Evolutionary conservation across 92 coral and sea anemone species (phyloP), one percentile per base, ranked within the genome.

Genomic region (Zoanthus solanderi): DNA sequence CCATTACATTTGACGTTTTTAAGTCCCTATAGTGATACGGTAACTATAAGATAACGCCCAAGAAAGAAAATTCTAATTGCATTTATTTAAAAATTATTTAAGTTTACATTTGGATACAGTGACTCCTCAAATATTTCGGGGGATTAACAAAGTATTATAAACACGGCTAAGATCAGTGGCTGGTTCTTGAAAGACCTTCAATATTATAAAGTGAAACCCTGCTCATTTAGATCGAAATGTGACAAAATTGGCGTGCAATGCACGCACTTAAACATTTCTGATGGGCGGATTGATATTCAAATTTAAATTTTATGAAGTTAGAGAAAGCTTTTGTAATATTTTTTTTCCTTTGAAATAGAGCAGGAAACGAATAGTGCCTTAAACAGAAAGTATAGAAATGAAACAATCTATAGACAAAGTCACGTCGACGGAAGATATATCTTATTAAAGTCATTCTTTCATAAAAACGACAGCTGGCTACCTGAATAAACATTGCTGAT

Each of bases 81-180:
- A 81, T 66, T 81, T 81, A 66, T 81, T 81, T 81, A 81, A 81
- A 67, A 81, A 81, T 81, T 81, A 81, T 81, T 81, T 81, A 81
- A 81, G 85, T 67, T 67, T 66, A 81, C 85, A 81, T 66, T 81
- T 81, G 85, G 85, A 81, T 65, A 81, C 85, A 81, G 75, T 31
- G 85, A 29, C 56, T 47, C 46, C 65, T 60, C 65, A 67, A 80
- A 47, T 47, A 81, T 56, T 45, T 67, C 29, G 30, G 31, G 75
- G 60, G 74, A 46, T 81, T 81, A 32, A 53, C 65, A 14, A 57
- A 63, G 28, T 63, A n/a, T 23, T 17, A 30, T 11, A 58, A 79
- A 14, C 72, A 42, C 13, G 31, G 58, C 34, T 79, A 14, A 61
- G 57, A 3, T 18, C 57, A 63, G 69, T n/a, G 69, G 5, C 9